These are phyloP conservation scores for Aldrovandia affinis DNA, from an alignment of 2,797 vertebrate species.

Conservation along the genomic window DNA sequence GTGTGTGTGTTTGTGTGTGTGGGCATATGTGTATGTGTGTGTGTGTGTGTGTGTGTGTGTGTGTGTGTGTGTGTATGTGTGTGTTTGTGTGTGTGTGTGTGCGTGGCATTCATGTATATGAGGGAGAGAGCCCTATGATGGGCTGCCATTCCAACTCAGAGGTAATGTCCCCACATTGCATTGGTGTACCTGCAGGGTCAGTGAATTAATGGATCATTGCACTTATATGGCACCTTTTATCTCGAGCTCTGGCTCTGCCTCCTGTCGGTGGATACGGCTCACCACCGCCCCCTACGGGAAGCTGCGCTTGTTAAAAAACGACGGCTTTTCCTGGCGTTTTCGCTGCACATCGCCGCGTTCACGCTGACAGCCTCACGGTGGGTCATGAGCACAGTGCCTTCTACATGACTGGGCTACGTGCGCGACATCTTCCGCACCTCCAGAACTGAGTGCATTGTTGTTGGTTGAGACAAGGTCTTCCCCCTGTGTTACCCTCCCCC, in stretches of 20 bases:
- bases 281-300: neutral
- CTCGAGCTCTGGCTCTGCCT: neutral
- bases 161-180: neutral
- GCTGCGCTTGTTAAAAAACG: neutral
- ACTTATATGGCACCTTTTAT: neutral
- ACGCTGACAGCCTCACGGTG: too few relatives aligned
- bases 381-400: neutral
- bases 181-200: neutral
- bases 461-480: neutral
- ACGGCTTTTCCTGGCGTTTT: neutral
- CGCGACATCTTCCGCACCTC: neutral
- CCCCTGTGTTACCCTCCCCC: neutral
- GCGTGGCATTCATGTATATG: neutral
- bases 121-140: neutral
- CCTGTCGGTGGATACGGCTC: neutral
- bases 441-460: neutral
- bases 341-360: too few relatives aligned
- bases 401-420: neutral
- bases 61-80: neutral
- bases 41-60: neutral
- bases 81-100: neutral
- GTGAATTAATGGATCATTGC: neutral
- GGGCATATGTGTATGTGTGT: neutral
- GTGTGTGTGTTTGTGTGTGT: neutral
- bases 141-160: neutral